Evolutionary conservation across 1,140 invertebrate genomes (phyloP).

Genomic region (Zeugodacus cucurbitae): DNA sequence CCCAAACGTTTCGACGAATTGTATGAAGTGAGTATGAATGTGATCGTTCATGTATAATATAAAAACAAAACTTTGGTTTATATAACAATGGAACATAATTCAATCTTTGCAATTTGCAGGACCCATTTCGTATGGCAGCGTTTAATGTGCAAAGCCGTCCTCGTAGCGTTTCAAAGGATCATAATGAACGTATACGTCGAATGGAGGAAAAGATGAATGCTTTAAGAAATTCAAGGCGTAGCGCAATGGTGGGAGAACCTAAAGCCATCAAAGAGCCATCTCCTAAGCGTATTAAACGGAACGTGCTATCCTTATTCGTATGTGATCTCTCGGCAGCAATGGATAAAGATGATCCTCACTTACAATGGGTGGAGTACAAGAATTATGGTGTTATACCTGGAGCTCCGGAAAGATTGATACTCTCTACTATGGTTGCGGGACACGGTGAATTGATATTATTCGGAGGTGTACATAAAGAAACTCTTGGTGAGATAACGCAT

Average conservation of each 20-base stretch:
- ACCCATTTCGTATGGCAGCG: constrained; percentile 64
- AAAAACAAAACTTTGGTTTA: too few species aligned
- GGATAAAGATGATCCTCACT: constrained; percentile 70
- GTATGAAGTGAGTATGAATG: constrained; percentile 52
- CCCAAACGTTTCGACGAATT: constrained; percentile 63
- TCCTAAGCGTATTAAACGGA: constrained; percentile 69
- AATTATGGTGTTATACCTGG: constrained; percentile 70
- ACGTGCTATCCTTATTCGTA: constrained; percentile 85
- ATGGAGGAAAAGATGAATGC: constrained; percentile 66
- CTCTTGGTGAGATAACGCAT: constrained; percentile 68
- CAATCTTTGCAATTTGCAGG: constrained; percentile 46
- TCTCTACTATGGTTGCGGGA: constrained; percentile 89
- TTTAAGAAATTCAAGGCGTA: constrained; percentile 59
- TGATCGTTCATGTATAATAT: background rate
- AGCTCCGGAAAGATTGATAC: constrained; percentile 88
- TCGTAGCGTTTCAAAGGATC: constrained; percentile 59
- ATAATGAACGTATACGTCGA: constrained; percentile 62
- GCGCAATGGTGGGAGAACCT: constrained; percentile 46
- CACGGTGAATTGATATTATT: constrained; percentile 94
- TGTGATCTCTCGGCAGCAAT: constrained; percentile 81
- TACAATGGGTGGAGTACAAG: constrained; percentile 82
- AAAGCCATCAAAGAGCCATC: constrained; percentile 54
- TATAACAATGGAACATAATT: background rate
- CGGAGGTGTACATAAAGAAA: constrained; percentile 89
- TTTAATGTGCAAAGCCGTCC: constrained; percentile 61